Conservation (phyloP, 1,140 invertebrate genomes). For the Diabrotica virgifera region DNA sequence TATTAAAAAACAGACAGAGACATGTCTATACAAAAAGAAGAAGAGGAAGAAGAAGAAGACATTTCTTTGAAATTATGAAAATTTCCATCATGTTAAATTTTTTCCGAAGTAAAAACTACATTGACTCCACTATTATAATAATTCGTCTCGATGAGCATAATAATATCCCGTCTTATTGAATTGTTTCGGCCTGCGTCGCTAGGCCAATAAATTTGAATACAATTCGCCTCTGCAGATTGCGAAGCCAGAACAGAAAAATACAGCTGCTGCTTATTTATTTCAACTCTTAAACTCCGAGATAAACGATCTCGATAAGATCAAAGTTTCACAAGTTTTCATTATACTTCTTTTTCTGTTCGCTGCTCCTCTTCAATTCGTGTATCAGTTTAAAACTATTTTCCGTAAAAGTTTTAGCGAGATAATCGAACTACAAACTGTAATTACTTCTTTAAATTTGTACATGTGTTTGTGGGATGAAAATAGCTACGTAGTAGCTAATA, state of each 20-base stretch:
- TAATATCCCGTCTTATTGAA: too few species aligned
- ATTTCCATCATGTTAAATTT: too few species aligned
- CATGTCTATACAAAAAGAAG: too few species aligned
- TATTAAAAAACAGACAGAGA: too few species aligned
- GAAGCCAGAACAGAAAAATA: neutral
- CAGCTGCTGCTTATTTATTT: neutral
- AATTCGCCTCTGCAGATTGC: neutral
- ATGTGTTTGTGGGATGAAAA: too few species aligned
- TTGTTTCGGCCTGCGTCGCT: too few species aligned
- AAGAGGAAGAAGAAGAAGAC: too few species aligned
- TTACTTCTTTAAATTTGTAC: neutral
- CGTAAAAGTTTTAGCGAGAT: neutral
- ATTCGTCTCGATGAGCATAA: too few species aligned
- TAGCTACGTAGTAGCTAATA: too few species aligned
- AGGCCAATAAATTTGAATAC: neutral
- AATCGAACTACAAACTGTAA: neutral
- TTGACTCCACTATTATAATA: too few species aligned
- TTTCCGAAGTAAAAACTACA: too few species aligned
- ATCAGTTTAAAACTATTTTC: neutral
- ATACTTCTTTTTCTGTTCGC: neutral
- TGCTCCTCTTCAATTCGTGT: neutral
- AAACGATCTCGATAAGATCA: neutral
- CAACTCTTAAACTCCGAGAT: conserved; percentile 2
- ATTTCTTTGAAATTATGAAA: too few species aligned
- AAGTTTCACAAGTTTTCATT: neutral